These are phyloP conservation scores for Hoplostethus mediterraneus DNA, from an alignment of 2,797 vertebrate genomes.

Conservation along the genomic window DNA sequence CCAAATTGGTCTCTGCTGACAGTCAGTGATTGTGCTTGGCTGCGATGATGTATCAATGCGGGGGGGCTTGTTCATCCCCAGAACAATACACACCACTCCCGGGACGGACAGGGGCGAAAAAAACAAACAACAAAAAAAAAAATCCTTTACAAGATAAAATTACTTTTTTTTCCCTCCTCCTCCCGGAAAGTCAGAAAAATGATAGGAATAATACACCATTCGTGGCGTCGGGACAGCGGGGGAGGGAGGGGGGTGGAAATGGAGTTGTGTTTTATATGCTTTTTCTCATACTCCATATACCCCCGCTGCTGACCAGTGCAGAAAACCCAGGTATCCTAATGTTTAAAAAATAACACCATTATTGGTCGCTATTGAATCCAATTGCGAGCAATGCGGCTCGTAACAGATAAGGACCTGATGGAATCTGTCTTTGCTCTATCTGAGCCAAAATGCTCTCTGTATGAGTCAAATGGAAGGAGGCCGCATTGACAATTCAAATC, in stretches of 20 bases:
- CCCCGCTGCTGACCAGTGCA: conserved; percentile 88
- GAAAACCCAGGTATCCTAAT: conserved; percentile 88
- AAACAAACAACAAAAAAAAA: conserved; percentile 48
- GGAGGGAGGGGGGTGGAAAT: conserved; percentile 39
- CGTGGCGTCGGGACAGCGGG: conserved; percentile 66
- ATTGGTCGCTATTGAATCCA: conserved; percentile 89
- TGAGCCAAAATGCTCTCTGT: conserved; percentile 79
- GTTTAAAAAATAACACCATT: conserved; percentile 94
- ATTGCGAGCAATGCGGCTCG: conserved; percentile 91
- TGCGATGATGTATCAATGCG: conserved; percentile 79
- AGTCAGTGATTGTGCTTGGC: conserved; percentile 71
- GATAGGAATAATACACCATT: conserved; percentile 81
- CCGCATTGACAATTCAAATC: conserved; percentile 80
- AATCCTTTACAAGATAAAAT: conserved; percentile 83
- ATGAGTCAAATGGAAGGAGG: conserved; percentile 72
- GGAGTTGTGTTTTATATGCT: conserved; percentile 70
- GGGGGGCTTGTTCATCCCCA: conserved; percentile 68
- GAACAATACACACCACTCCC: conserved; percentile 70
- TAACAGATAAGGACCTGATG: conserved; percentile 91
- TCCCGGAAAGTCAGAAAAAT: conserved; percentile 80
- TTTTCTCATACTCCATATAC: conserved; percentile 64
- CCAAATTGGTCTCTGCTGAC: conserved; percentile 75
- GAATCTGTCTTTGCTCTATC: conserved; percentile 90
- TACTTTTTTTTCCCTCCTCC: conserved; percentile 72
- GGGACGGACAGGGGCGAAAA: conserved; percentile 42